A percentile compares a stretch with the other conserved stretches of the same genome.
Conservation (phyloP, 2,113 vertebrate genomes). For the Amazona guildingii region DNA sequence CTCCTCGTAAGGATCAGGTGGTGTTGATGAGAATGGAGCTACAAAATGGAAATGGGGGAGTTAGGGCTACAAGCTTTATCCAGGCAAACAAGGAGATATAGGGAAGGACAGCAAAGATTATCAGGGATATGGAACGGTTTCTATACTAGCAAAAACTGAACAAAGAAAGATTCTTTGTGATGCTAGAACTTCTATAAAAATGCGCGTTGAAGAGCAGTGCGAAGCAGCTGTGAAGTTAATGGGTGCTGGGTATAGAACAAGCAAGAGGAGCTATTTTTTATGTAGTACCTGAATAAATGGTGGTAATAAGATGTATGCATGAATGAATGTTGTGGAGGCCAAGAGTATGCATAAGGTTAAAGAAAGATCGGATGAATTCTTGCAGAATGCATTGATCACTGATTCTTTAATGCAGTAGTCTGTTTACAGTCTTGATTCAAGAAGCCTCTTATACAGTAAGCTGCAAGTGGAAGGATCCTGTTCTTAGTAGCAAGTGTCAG, state of each 20-base stretch:
- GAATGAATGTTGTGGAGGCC: background rate
- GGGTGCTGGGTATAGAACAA: background rate
- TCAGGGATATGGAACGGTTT: background rate
- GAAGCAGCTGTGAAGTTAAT: background rate
- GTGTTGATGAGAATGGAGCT: background rate
- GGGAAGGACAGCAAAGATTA: background rate
- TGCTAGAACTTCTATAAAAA: background rate
- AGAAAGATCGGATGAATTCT: background rate
- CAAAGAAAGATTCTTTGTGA: rapidly evolving
- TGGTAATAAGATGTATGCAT: background rate
- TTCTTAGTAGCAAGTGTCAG: rapidly evolving
- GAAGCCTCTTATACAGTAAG: background rate
- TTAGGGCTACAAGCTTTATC: background rate
- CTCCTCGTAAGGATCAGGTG: background rate
- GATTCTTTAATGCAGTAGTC: background rate
- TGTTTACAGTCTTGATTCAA: background rate
- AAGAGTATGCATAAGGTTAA: background rate
- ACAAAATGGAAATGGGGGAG: background rate
- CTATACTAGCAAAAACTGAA: background rate
- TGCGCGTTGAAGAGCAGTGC: background rate
- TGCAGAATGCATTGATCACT: background rate
- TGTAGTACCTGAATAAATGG: background rate
- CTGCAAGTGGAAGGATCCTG: background rate
- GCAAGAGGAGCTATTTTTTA: background rate
- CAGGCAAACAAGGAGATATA: background rate